Evolutionary conservation across 2,888 invertebrate genomes (phyloP), one percentile per base, ranked within the genome.

Genomic region (Acleris sparsana): DNA sequence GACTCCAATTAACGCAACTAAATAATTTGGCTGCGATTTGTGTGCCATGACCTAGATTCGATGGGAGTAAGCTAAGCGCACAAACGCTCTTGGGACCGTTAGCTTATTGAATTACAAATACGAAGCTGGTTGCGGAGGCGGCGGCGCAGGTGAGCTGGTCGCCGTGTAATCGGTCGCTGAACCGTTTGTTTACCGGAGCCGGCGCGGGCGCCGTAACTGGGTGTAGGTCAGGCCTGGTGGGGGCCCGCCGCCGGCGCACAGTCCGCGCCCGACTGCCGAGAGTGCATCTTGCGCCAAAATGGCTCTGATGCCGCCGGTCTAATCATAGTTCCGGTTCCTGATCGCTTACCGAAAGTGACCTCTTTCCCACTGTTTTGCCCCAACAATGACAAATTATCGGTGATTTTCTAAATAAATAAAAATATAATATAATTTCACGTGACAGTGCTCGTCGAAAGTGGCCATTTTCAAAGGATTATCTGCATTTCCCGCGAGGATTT

Each of bases 111-210:
- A 88, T 88, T 86, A 87, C 87, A 87, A 89, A 89, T 89, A 83
- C 76, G 82, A 78, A 77, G 75, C 73, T 75, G 75, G 74, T 73
- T 79, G 76, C 71, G 71, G 67, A 72, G 77, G 75, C 74, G 75
- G 76, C 79, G 75, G 78, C 77, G 57, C 44, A 79, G 83, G 78
- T 73, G 73, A 78, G 78, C 80, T 76, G 78, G 75, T 79, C 75
- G 72, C 77, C 80, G 75, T 82, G 82, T 86, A 89, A 91, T 92
- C 91, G 92, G 89, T 90, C 91, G 90, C 80, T 89, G 92, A 92
- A 92, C 92, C 89, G 90, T 88, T 88, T 91, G 91, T 91, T 90
- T 90, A 88, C 89, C 86, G 86, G 81, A 82, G 86, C 80, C 85
- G 84, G 80, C 81, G 83, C 79, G 78, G 76, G 80, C 77, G 80